phyloP scores from a whole-genome alignment of 2,113 vertebrate species.

The Isichthys henryi region DNA sequence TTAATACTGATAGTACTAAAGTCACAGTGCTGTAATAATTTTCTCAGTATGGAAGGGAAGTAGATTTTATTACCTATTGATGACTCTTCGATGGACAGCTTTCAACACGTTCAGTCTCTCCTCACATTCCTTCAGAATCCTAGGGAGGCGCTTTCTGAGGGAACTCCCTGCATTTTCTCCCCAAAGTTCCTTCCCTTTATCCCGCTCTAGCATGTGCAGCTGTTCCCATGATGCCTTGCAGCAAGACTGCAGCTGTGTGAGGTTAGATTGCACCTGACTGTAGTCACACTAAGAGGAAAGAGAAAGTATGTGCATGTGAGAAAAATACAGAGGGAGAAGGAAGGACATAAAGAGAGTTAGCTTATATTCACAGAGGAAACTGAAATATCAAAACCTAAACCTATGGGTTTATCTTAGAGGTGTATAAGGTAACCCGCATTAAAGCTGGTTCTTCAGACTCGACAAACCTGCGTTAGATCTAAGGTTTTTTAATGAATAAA shows the following conservation, averaged over 20 bases:
- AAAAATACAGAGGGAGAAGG: neutral
- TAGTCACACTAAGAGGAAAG: constrained; percentile 51
- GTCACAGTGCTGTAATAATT: neutral
- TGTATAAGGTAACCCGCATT: neutral
- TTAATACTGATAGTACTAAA: neutral
- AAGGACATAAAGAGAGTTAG: neutral
- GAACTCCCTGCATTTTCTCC: constrained; percentile 1
- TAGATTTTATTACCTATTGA: constrained; percentile 51
- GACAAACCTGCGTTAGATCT: neutral
- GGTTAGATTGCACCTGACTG: constrained; percentile 49
- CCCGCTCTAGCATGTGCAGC: constrained; percentile 49
- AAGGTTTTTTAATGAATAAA: neutral
- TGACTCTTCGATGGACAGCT: constrained; percentile 59
- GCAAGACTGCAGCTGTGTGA: constrained; percentile 47
- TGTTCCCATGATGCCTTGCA: constrained; percentile 65
- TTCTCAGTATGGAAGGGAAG: neutral
- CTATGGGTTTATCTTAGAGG: neutral
- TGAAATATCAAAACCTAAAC: neutral
- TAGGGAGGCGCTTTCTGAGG: constrained; percentile 43
- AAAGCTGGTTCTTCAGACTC: neutral
- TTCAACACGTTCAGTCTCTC: constrained; percentile 59
- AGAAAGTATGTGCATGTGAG: neutral
- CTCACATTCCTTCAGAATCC: constrained; percentile 57
- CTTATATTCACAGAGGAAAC: neutral
- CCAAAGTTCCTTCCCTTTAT: constrained; percentile 37